Evolutionary conservation across 1,140 invertebrate genomes (phyloP).

Genomic region (Trachymyrmex septentrionalis): DNA sequence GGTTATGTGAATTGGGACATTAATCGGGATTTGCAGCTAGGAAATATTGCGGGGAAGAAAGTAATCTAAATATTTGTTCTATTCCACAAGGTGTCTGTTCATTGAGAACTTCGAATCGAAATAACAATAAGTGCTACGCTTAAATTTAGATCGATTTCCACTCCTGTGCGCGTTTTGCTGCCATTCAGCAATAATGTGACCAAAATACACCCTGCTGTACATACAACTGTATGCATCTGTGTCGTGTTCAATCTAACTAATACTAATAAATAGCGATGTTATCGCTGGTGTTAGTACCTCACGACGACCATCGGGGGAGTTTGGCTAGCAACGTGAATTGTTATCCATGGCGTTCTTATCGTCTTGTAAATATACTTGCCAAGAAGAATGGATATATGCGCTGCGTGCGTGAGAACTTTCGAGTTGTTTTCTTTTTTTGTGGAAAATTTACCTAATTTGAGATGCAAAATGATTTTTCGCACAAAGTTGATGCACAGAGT

Average conservation of each 20-base stretch:
- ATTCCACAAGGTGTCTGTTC: constrained; percentile 1
- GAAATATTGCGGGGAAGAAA: background rate
- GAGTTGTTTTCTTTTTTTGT: constrained; percentile 35
- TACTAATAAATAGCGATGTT: background rate
- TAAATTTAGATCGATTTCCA: constrained; percentile 56
- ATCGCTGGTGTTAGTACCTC: background rate
- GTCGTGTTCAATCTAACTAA: constrained; percentile 38
- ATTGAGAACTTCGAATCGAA: constrained; percentile 19
- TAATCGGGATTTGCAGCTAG: background rate
- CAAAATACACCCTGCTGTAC: constrained; percentile 47
- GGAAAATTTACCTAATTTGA: constrained; percentile 44
- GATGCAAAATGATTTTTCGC: constrained; percentile 37
- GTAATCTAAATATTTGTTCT: constrained; percentile 20
- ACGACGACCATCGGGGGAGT: background rate
- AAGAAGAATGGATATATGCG: constrained; percentile 19
- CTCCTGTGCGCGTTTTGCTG: constrained; percentile 46
- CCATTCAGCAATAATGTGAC: constrained; percentile 27
- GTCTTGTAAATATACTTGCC: constrained; percentile 51
- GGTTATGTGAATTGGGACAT: background rate
- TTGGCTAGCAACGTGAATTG: background rate
- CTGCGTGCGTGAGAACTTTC: constrained; percentile 35
- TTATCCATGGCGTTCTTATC: background rate
- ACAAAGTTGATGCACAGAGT: constrained; percentile 38
- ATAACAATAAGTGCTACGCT: constrained; percentile 43
- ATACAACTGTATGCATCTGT: constrained; percentile 23